phyloP scores from a whole-genome alignment of 37 sponge, comb jelly and placozoan genomes.

The Axinella damicornis region DNA sequence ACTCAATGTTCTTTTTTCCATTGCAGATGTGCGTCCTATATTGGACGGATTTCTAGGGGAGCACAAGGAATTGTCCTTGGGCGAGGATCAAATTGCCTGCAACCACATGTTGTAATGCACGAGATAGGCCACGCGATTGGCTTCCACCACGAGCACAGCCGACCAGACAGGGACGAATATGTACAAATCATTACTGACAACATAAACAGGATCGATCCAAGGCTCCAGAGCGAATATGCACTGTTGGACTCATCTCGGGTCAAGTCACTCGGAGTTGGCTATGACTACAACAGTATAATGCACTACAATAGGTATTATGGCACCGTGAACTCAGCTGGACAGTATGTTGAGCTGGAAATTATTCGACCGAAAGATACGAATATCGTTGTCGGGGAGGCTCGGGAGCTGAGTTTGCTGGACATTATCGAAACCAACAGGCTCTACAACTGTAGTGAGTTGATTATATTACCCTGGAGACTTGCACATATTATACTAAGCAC shows the following conservation, averaged over 20 bases:
- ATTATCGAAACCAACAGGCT: conserved; percentile 59
- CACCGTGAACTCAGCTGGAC: conserved; percentile 10
- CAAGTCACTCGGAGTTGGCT: conserved; percentile 57
- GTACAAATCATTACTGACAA: conserved; percentile 32
- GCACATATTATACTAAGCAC: too few species aligned
- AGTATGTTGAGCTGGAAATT: background rate
- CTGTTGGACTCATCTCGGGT: background rate
- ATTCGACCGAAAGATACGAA: conserved; percentile 34
- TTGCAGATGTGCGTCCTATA: conserved; percentile 29
- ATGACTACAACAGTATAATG: conserved; percentile 89
- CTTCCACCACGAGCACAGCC: conserved; percentile 70
- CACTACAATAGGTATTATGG: conserved; percentile 52
- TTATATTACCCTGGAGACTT: too few species aligned
- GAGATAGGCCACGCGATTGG: conserved; percentile 79
- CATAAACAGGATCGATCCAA: conserved; percentile 2
- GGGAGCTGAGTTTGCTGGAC: conserved; percentile 72
- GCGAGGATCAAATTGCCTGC: too few species aligned
- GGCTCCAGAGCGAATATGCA: conserved; percentile 14
- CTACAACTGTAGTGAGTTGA: conserved; percentile 74
- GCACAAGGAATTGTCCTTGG: too few species aligned
- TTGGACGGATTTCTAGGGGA: background rate
- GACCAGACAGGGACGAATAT: conserved; percentile 72
- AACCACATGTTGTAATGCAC: conserved; percentile 39
- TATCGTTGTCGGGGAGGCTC: conserved; percentile 60
- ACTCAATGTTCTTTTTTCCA: background rate